phyloP scores from a whole-genome alignment of 2,113 vertebrate species.

The Larimichthys crocea region DNA sequence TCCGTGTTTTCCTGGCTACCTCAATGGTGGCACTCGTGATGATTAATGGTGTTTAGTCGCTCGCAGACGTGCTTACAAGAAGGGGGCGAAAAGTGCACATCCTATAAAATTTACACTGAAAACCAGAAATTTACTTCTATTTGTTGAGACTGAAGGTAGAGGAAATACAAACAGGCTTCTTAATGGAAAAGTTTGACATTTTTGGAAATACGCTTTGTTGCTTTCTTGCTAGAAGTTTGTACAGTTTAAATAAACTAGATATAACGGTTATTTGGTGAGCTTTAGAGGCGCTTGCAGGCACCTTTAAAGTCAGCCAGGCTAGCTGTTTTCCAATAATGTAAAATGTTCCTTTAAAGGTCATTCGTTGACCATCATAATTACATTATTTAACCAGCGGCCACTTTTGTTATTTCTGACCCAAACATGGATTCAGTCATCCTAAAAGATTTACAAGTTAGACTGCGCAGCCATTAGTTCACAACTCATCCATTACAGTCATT shows the following conservation, averaged over 20 bases:
- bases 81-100: background rate
- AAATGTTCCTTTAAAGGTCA: background rate
- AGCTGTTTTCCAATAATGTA: background rate
- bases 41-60: constrained; percentile 49
- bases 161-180: background rate
- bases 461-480: background rate
- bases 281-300: background rate
- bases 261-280: background rate
- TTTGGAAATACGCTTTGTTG: background rate
- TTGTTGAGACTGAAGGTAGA: background rate
- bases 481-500: constrained; percentile 15
- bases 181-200: background rate
- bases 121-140: background rate
- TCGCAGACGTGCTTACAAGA: constrained; percentile 11
- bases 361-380: background rate
- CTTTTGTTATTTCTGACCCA: constrained; percentile 1
- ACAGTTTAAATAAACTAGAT: background rate
- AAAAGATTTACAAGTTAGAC: constrained; percentile 4
- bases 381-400: background rate
- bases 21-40: constrained; percentile 36
- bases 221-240: background rate
- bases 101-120: background rate
- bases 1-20: constrained; percentile 27
- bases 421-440: background rate
- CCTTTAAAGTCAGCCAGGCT: background rate